Percentiles rank a stretch among this genome's conserved stretches.
Evolutionary conservation across 2,797 vertebrate genomes (phyloP).

Genomic region (Podargus strigoides): DNA sequence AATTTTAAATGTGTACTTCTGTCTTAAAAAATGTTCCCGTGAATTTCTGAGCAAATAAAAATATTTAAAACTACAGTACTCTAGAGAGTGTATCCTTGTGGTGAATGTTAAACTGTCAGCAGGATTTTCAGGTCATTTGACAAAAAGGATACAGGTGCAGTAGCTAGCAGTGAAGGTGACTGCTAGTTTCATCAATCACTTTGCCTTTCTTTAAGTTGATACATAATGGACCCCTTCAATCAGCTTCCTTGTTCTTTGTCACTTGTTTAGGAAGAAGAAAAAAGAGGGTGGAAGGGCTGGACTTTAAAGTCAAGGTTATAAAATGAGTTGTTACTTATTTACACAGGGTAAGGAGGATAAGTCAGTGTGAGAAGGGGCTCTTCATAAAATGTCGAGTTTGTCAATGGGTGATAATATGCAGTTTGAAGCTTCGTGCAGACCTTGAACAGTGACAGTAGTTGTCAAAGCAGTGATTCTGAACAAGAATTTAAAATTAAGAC

Average conservation of each 20-base stretch:
- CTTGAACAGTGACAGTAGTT: slow-evolving; percentile 78
- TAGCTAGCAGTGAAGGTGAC: slow-evolving; percentile 97
- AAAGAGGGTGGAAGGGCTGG: slow-evolving; percentile 65
- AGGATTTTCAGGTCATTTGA: slow-evolving; percentile 98
- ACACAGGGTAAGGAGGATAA: slow-evolving; percentile 79
- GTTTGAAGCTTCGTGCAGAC: slow-evolving; percentile 77
- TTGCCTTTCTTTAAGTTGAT: slow-evolving; percentile 98
- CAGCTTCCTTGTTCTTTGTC: slow-evolving; percentile 93
- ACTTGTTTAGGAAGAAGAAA: slow-evolving; percentile 79
- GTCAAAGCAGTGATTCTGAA: slow-evolving; percentile 79
- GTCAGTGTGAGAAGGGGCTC: slow-evolving; percentile 69
- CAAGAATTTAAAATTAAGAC: slow-evolving; percentile 81
- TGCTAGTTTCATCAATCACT: slow-evolving; percentile 96
- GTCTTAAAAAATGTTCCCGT: slow-evolving; percentile 7
- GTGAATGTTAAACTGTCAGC: slow-evolving; percentile 93
- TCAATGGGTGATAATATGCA: slow-evolving; percentile 85
- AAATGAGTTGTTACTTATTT: slow-evolving; percentile 88
- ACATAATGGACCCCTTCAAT: slow-evolving; percentile 99
- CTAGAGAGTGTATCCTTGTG: slow-evolving; percentile 73
- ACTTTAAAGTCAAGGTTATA: slow-evolving; percentile 91
- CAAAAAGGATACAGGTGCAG: slow-evolving; percentile 94
- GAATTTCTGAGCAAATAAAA: slow-evolving; percentile 73
- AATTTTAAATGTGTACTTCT: slow-evolving; percentile 5
- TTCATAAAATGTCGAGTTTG: slow-evolving; percentile 78
- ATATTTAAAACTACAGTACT: slow-evolving; percentile 66